A percentile compares a stretch with the other conserved stretches of the same genome.
phyloP scores from a whole-genome alignment of 2,113 vertebrate species.

The Syrmaticus mikado region DNA sequence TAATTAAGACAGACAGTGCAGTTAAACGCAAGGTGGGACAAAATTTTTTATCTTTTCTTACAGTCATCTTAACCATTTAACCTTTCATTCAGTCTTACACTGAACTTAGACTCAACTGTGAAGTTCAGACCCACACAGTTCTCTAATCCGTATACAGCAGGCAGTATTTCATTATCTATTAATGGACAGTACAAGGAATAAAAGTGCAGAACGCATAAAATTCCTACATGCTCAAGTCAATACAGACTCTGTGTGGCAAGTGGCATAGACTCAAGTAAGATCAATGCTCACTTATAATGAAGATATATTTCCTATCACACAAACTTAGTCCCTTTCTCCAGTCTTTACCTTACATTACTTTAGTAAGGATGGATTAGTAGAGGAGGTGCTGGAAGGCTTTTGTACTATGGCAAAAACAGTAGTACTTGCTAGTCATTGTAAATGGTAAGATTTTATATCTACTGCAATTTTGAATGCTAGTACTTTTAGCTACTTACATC shows the following conservation, averaged over 20 bases:
- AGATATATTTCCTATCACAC: background rate
- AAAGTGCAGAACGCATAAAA: background rate
- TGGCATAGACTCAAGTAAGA: rapidly evolving
- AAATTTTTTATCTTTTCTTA: background rate
- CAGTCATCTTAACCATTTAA: background rate
- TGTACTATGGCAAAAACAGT: background rate
- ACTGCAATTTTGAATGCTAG: background rate
- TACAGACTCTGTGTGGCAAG: rapidly evolving
- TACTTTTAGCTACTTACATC: background rate
- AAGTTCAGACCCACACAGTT: background rate
- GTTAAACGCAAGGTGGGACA: background rate
- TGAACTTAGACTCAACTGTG: background rate
- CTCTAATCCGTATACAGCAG: background rate
- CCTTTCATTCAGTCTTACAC: background rate
- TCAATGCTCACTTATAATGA: background rate
- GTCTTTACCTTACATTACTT: background rate
- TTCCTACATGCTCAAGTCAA: background rate
- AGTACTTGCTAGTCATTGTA: background rate
- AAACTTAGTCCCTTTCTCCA: background rate
- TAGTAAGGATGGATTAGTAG: background rate
- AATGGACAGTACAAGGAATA: background rate
- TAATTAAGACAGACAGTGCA: background rate
- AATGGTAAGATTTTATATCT: background rate
- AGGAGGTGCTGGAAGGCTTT: background rate
- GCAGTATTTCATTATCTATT: background rate